Conservation (phyloP, 1,140 invertebrate genomes). For the Drosophila neocordata region DNA sequence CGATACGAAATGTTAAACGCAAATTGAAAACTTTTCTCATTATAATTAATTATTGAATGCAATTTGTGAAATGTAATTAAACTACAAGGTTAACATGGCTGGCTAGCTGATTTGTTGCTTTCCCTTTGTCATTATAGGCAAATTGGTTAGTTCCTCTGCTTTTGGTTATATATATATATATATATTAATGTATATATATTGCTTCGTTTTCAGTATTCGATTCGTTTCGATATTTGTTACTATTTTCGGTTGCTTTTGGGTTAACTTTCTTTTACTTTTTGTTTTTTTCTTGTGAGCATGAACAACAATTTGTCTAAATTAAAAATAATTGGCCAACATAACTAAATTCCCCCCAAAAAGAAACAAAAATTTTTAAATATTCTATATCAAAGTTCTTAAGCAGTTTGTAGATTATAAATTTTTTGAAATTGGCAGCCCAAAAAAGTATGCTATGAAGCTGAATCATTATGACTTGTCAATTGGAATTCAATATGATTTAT, state of each 20-base stretch:
- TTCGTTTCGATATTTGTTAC: conserved; percentile 1
- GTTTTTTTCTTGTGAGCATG: conserved; percentile 57
- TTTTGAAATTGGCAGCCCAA: too few relatives aligned
- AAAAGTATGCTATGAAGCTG: conserved; percentile 3
- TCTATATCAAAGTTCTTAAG: too few relatives aligned
- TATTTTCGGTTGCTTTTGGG: conserved; percentile 23
- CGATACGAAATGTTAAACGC: background rate
- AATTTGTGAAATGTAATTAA: conserved; percentile 39
- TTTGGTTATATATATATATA: background rate
- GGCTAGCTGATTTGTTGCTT: conserved; percentile 6
- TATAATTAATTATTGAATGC: conserved; percentile 44
- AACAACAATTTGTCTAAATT: conserved; percentile 68
- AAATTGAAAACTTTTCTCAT: conserved; percentile 20
- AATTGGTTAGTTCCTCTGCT: conserved; percentile 2
- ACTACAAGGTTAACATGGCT: conserved; percentile 28
- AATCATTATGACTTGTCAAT: too few relatives aligned
- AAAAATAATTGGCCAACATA: conserved; percentile 29
- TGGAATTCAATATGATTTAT: too few relatives aligned
- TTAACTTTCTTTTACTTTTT: conserved; percentile 9
- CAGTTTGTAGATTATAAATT: too few relatives aligned
- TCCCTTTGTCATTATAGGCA: conserved; percentile 2
- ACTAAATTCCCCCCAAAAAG: too few relatives aligned
- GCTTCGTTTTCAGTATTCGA: conserved; percentile 21
- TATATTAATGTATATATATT: conserved; percentile 23
- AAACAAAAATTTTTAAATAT: too few relatives aligned